phyloP scores from a whole-genome alignment of 2,797 vertebrate species.

The Vultur gryphus region DNA sequence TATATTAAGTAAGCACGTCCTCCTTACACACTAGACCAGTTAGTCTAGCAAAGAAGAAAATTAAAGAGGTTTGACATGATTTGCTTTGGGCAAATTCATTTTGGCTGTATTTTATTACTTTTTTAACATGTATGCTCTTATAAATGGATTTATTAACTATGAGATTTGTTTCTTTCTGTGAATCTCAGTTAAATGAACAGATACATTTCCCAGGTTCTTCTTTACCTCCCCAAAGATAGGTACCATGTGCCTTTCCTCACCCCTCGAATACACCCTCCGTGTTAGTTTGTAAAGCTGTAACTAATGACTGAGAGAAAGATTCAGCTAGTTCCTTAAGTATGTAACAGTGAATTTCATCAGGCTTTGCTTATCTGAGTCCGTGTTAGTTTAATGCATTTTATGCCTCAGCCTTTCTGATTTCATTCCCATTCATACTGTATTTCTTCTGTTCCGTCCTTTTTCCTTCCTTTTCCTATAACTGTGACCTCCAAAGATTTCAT shows the following conservation, averaged over 20 bases:
- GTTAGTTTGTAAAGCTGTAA: neutral
- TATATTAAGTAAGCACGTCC: neutral
- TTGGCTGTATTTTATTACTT: neutral
- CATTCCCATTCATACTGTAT: neutral
- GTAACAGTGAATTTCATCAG: neutral
- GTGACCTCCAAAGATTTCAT: neutral
- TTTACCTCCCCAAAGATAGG: neutral
- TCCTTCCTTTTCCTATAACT: neutral
- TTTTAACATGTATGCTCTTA: neutral
- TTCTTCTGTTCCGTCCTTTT: neutral
- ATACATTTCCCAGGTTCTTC: neutral
- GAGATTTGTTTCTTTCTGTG: neutral
- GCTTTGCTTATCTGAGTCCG: neutral
- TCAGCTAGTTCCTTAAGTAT: neutral
- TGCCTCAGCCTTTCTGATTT: neutral
- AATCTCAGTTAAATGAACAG: neutral
- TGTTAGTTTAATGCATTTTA: neutral
- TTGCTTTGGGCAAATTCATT: neutral
- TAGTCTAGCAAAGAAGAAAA: neutral
- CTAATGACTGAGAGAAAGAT: neutral
- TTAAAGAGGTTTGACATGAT: neutral
- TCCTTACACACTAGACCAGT: neutral
- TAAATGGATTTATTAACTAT: neutral
- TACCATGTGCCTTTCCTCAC: neutral
- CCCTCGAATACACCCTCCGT: neutral